Base-by-base conservation (phyloP, 1,140 invertebrate species). In the Drosophila arizonae region DNA sequence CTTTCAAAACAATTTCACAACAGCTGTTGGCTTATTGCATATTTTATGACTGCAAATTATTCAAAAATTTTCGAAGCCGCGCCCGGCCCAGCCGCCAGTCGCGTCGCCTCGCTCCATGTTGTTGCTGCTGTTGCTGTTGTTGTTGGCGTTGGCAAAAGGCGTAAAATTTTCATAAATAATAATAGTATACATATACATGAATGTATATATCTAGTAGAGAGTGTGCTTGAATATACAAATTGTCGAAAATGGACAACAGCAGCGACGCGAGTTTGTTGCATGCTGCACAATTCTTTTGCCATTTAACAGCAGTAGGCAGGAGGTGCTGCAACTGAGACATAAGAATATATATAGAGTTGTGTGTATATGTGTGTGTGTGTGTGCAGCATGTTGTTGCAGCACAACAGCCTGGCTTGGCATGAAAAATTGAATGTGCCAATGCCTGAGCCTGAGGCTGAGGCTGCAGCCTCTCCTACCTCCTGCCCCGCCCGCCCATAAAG, bases 1-100 rank as follows among this genome's bases (percentile, higher is more conserved):
- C 90, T 91, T 91, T 90, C 88, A 91, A 91, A 91, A 91, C 90
- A 91, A 91, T 91, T 91, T 91, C 74, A 77, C 88, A 91, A 91
- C 90, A 91, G 87, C 85, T 91, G 90, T 91, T 91, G 90, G 87
- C 90, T 91, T 91, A 91, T 91, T 91, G 90, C 88, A 91, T 91
- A 91, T 91, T 91, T 91, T 91, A 91, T 91, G 90, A 85, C 76
- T 89, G 90, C 90, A 91, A 91, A 91, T 91, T 91, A 91, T 91
- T 91, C 90, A 91, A 91, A 91, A 91, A 91, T 87, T 87, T 89
- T 85, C 79, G 77, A 88, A 85, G 84, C 84, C 77, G 52, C 60
- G 51, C 33, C 51, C 54, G 76, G 50, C 58, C 73, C 76, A 30
- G 6, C 28, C 6, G 28, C 28, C 4, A 4, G 28, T 30, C 28